Conservation (phyloP, 2,797 vertebrate genomes). For the Lateolabrax maculatus region DNA sequence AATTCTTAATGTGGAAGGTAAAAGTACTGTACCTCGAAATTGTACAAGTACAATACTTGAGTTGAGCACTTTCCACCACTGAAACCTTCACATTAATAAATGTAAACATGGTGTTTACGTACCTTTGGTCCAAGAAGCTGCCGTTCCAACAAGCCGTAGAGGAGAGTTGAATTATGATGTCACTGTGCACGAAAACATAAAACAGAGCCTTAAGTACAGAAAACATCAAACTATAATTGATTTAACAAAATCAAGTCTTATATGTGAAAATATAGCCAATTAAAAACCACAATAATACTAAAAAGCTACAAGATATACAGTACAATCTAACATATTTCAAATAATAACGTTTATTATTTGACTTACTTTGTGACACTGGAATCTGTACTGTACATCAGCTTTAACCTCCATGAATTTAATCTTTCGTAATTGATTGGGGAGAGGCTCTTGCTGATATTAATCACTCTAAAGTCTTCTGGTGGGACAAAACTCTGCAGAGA, state of each 20-base stretch:
- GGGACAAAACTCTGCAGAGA: constrained; percentile 86
- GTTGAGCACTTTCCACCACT: background rate
- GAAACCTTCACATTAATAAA: background rate
- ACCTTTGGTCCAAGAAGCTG: constrained; percentile 98
- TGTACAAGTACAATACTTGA: background rate
- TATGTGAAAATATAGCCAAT: background rate
- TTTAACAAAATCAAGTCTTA: background rate
- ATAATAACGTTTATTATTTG: background rate
- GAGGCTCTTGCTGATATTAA: constrained; percentile 90
- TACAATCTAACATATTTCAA: background rate
- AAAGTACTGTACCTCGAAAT: background rate
- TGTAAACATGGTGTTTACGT: constrained; percentile 42
- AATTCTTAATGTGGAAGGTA: background rate
- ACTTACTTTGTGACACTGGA: constrained; percentile 94
- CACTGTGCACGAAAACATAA: constrained; percentile 79
- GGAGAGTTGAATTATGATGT: constrained; percentile 93
- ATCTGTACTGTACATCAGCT: constrained; percentile 90
- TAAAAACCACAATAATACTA: background rate
- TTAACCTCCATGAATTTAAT: constrained; percentile 93
- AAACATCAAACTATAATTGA: background rate
- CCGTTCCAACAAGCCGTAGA: constrained; percentile 98
- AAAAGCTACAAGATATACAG: background rate
- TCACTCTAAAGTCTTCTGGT: constrained; percentile 94
- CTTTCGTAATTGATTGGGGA: constrained; percentile 92
- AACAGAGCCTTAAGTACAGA: background rate